Percentiles rank a stretch among this genome's conserved stretches.
These are phyloP conservation scores for Anniella stebbinsi DNA, from an alignment of 2,797 vertebrate genomes.

Conservation along the genomic window DNA sequence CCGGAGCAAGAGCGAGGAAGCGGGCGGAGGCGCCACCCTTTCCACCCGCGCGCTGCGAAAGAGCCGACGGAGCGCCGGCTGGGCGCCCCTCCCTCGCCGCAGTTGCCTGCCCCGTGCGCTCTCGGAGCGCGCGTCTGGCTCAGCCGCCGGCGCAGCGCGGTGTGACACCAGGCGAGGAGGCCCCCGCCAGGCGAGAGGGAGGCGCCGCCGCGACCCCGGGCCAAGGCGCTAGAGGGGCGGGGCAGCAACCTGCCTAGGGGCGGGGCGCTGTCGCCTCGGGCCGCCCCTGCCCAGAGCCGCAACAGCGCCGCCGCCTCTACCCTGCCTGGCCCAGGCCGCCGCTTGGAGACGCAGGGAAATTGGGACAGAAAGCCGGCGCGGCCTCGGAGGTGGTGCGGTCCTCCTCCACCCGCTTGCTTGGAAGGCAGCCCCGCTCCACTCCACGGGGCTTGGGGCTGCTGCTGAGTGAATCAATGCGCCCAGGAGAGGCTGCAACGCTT, in stretches of 20 bases:
- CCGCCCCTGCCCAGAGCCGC: not conserved
- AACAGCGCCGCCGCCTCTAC: too few relatives aligned
- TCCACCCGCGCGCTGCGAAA: not conserved
- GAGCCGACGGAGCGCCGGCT: not conserved
- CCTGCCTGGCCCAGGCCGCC: too few relatives aligned
- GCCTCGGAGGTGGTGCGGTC: too few relatives aligned
- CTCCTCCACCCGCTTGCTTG: too few relatives aligned
- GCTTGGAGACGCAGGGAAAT: too few relatives aligned
- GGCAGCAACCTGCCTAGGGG: slow-evolving; percentile 50
- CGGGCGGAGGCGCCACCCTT: not conserved
- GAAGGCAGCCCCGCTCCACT: too few relatives aligned
- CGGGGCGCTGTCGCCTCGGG: not conserved
- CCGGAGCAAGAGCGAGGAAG: slow-evolving; percentile 24
- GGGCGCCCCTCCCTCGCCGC: too few relatives aligned
- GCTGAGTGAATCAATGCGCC: too few relatives aligned
- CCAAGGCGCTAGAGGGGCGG: slow-evolving; percentile 26
- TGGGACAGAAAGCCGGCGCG: too few relatives aligned
- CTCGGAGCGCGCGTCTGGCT: slow-evolving; percentile 12
- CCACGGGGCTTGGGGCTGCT: too few relatives aligned
- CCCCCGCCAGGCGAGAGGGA: slow-evolving; percentile 19
- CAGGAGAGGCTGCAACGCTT: too few relatives aligned
- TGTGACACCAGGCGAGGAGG: slow-evolving; percentile 29
- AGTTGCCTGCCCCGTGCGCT: not conserved
- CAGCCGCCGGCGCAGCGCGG: not conserved
- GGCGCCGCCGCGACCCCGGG: not conserved